A percentile compares a stretch with the other conserved stretches of the same genome.
Evolutionary conservation across 2,888 invertebrate genomes (phyloP).

Genomic region (Tenthredo mesomela): DNA sequence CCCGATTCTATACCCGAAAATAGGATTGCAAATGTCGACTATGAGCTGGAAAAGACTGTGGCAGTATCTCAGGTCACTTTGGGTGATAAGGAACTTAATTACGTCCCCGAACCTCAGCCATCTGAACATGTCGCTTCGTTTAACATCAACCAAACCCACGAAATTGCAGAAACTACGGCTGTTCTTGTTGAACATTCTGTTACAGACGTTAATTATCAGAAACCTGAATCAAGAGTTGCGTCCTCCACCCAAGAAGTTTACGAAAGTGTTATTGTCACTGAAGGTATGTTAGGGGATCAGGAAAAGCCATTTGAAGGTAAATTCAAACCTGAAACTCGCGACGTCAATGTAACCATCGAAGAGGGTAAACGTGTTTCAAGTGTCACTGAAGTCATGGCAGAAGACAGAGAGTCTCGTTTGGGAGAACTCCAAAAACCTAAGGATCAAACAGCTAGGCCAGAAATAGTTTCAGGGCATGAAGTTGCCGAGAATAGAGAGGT

Average conservation of each 20-base stretch:
- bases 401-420: constrained; percentile 78
- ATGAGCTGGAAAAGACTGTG: constrained; percentile 79
- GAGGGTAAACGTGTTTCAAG: constrained; percentile 76
- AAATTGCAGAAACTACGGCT: constrained; percentile 78
- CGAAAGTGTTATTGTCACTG: constrained; percentile 70
- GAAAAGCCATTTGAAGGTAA: constrained; percentile 75
- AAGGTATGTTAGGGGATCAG: constrained; percentile 71
- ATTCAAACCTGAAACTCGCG: constrained; percentile 73
- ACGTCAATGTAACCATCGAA: constrained; percentile 76
- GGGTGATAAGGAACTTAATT: constrained; percentile 79
- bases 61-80: constrained; percentile 77
- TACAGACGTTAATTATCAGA: constrained; percentile 59
- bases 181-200: constrained; percentile 72
- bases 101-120: constrained; percentile 65
- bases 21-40: constrained; percentile 78
- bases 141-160: constrained; percentile 66
- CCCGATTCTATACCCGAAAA: constrained; percentile 67
- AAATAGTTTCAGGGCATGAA: constrained; percentile 73
- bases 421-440: constrained; percentile 71
- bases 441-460: constrained; percentile 72
- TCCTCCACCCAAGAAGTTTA: constrained; percentile 63
- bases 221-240: constrained; percentile 63
- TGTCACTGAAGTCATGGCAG: constrained; percentile 79
- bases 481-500: constrained; percentile 79
- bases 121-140: constrained; percentile 63